Conservation (phyloP, 2,888 invertebrate genomes). For the Flexamia atlantica region DNA sequence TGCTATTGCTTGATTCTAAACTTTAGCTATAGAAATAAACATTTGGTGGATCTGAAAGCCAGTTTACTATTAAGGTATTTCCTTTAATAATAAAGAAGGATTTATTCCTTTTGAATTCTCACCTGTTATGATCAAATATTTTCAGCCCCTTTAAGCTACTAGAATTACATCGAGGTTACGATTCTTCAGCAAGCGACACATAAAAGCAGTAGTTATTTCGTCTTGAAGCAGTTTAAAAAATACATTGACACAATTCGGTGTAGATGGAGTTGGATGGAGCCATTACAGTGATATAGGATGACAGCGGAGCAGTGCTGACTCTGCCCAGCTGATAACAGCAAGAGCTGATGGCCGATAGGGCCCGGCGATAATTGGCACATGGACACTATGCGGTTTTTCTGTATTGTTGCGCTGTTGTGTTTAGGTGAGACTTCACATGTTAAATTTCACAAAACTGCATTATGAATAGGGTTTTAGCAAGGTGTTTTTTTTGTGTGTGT, state of each 20-base stretch:
- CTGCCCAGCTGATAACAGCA: neutral
- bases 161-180: no score
- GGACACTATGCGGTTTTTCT: neutral
- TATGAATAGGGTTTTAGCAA: no score
- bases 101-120: no score
- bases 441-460: neutral
- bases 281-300: slow-evolving; percentile 1
- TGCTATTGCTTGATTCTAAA: no score
- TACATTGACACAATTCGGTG: neutral
- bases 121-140: no score
- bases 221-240: neutral
- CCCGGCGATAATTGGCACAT: neutral
- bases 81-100: no score
- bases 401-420: neutral
- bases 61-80: no score
- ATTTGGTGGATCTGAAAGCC: no score
- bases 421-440: neutral
- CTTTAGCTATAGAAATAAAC: no score
- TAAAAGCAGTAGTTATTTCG: neutral
- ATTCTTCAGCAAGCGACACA: neutral
- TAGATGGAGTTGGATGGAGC: neutral
- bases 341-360: neutral
- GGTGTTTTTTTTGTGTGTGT: no score
- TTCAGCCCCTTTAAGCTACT: no score
- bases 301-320: neutral